Evolutionary conservation across 2,113 vertebrate genomes (phyloP).

Genomic region (Dicrurus megarhynchus): DNA sequence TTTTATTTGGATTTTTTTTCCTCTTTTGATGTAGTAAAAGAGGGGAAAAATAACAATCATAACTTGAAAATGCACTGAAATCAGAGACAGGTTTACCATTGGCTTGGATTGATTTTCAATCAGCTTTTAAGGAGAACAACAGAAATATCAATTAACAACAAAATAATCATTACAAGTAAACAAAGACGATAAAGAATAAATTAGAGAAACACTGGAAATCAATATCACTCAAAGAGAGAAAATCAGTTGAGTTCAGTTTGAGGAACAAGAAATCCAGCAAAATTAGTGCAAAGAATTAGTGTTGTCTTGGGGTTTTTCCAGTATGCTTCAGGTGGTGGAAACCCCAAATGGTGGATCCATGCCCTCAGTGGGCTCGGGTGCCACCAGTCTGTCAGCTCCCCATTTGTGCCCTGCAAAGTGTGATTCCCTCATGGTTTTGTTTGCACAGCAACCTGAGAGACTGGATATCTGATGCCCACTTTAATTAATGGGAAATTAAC

Average conservation of each 20-base stretch:
- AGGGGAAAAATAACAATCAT: not conserved
- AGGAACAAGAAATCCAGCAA: not conserved
- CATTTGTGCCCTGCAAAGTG: not conserved
- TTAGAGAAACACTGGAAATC: not conserved
- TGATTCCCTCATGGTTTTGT: not conserved
- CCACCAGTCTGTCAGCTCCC: not conserved
- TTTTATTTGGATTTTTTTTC: not conserved
- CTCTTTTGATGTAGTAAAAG: not conserved
- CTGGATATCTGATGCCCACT: not conserved
- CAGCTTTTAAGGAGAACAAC: not conserved
- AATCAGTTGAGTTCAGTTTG: not conserved
- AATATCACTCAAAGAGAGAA: not conserved
- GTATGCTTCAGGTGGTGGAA: not conserved
- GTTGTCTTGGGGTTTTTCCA: not conserved
- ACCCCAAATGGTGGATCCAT: not conserved
- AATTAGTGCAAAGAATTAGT: not conserved
- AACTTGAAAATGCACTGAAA: not conserved
- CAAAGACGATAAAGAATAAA: not conserved
- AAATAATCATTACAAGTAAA: constrained; percentile 47
- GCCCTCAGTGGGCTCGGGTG: rapidly evolving
- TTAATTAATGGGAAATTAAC: not conserved
- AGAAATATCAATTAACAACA: constrained; percentile 28
- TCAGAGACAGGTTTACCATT: not conserved
- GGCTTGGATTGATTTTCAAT: not conserved
- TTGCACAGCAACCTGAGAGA: not conserved